A percentile compares a stretch with the other conserved stretches of the same genome.
phyloP scores from a whole-genome alignment of 2,113 vertebrate genomes.

The Oncorhynchus mykiss region DNA sequence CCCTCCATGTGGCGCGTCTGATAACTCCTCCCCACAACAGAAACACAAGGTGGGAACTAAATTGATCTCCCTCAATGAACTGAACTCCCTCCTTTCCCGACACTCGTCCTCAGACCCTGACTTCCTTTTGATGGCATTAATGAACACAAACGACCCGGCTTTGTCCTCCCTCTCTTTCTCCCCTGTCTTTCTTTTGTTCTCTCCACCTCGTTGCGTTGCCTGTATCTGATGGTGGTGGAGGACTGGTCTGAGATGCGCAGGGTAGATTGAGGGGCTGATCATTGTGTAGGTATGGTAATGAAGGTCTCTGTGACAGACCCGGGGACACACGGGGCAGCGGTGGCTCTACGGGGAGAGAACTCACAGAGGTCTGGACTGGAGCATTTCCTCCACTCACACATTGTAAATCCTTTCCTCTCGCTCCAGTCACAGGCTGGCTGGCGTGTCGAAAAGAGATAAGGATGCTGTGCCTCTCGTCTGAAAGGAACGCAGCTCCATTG shows the following conservation, averaged over 20 bases:
- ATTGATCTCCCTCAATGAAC: constrained; percentile 13
- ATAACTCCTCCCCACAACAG: constrained; percentile 67
- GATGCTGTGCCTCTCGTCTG: constrained; percentile 51
- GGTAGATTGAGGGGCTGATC: constrained; percentile 28
- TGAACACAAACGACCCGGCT: constrained; percentile 50
- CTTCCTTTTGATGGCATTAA: constrained; percentile 60
- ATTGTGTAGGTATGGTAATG: constrained; percentile 64
- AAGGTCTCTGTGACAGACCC: constrained; percentile 31
- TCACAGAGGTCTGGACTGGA: constrained; percentile 50
- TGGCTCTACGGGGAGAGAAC: neutral
- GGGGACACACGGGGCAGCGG: neutral
- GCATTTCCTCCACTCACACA: constrained; percentile 64
- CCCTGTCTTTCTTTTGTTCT: neutral
- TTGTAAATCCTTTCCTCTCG: constrained; percentile 79
- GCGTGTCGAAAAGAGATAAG: constrained; percentile 79
- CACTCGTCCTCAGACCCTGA: neutral
- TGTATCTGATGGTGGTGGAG: constrained; percentile 51
- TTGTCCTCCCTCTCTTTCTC: constrained; percentile 42
- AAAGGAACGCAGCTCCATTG: constrained; percentile 70
- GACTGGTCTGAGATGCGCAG: constrained; percentile 48
- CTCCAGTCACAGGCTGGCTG: constrained; percentile 64
- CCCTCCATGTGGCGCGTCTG: constrained; percentile 65
- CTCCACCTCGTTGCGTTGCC: constrained; percentile 42
- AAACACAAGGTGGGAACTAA: constrained; percentile 40
- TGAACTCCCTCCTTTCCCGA: constrained; percentile 45